Conservation (phyloP, 2,888 invertebrate species). For the Dryococelus australis region DNA sequence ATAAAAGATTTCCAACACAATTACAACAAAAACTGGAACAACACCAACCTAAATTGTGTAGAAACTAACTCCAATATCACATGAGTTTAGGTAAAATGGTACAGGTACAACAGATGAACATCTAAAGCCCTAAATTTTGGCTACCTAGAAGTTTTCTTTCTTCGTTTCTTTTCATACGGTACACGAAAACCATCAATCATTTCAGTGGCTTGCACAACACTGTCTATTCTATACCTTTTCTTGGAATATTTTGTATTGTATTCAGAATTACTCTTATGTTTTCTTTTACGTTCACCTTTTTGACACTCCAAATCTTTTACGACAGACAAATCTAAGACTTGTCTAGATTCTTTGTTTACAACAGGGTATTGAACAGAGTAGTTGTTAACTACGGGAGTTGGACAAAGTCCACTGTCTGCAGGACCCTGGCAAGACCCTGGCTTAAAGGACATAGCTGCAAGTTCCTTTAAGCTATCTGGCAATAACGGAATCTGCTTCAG, state of each 20-base stretch:
- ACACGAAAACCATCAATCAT: not conserved
- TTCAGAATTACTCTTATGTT: not conserved
- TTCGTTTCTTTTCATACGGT: not conserved
- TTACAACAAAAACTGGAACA: slow-evolving; percentile 9
- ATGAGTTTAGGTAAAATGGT: not conserved
- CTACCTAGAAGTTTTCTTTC: slow-evolving; percentile 16
- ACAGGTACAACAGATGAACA: slow-evolving; percentile 6
- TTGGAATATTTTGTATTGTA: not conserved
- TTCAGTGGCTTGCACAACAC: slow-evolving; percentile 16
- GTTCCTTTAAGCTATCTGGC: slow-evolving; percentile 18
- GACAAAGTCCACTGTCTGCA: not conserved
- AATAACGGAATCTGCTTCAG: slow-evolving; percentile 1
- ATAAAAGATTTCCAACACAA: not conserved
- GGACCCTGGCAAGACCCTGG: not conserved
- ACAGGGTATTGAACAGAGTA: not conserved
- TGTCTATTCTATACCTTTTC: not conserved
- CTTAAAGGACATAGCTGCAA: not conserved
- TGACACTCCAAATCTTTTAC: not conserved
- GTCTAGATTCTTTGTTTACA: not conserved
- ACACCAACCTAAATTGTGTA: not conserved
- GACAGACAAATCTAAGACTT: not conserved
- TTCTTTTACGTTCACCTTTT: not conserved
- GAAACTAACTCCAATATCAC: slow-evolving; percentile 10
- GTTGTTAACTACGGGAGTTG: not conserved
- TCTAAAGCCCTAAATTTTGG: not conserved